Evolutionary conservation across 2,888 invertebrate species (phyloP).

Genomic region (Drosophila nr. perissopoda): DNA sequence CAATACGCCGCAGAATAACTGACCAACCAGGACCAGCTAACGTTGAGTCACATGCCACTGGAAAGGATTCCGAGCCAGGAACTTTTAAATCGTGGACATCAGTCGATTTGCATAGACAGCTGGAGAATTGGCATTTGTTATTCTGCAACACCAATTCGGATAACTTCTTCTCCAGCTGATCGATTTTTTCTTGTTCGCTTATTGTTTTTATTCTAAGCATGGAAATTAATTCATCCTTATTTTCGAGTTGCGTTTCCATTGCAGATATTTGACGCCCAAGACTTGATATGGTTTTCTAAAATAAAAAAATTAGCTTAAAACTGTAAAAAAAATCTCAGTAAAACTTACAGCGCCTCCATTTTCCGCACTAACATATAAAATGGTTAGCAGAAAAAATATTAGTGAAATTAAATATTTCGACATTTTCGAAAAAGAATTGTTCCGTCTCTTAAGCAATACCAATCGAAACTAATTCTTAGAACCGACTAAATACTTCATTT

Average conservation of each 20-base stretch:
- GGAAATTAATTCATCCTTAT: constrained; percentile 49
- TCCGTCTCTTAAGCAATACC: constrained; percentile 4
- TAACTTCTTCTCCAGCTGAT: constrained; percentile 21
- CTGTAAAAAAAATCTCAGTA: not conserved
- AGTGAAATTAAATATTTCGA: constrained; percentile 1
- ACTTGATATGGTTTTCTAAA: constrained; percentile 18
- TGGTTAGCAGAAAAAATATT: constrained; percentile 17
- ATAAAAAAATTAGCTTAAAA: not conserved
- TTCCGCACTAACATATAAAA: constrained; percentile 8
- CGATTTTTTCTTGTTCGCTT: constrained; percentile 44
- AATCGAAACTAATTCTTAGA: constrained; percentile 40
- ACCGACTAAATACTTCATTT: constrained; percentile 7
- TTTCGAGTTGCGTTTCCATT: constrained; percentile 24
- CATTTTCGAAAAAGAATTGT: constrained; percentile 15
- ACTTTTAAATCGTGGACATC: constrained; percentile 37
- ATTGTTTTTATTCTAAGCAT: constrained; percentile 45
- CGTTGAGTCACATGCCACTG: constrained; percentile 85
- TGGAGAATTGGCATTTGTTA: constrained; percentile 46
- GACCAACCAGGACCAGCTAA: constrained; percentile 89
- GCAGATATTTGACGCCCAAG: constrained; percentile 15
- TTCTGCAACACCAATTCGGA: constrained; percentile 4
- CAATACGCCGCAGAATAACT: constrained; percentile 88
- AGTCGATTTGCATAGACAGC: constrained; percentile 41
- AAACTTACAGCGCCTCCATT: constrained; percentile 17
- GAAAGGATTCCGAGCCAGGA: constrained; percentile 85